Conservation (phyloP, 2,888 invertebrate species). For the Ferdinandea cuprea region DNA sequence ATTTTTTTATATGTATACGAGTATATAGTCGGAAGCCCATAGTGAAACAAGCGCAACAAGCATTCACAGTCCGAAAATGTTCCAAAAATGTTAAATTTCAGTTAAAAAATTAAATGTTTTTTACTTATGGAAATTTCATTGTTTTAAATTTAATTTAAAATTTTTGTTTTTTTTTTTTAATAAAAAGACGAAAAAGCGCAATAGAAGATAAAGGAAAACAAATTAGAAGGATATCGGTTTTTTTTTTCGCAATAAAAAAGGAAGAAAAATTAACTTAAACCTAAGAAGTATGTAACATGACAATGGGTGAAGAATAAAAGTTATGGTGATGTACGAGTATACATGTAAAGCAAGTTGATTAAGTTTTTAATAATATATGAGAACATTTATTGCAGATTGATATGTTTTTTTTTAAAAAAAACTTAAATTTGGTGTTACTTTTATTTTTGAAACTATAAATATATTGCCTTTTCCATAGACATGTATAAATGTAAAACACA, state of each 20-base stretch:
- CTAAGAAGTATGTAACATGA: conserved; percentile 23
- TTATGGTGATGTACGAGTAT: conserved; percentile 38
- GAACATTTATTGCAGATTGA: conserved; percentile 12
- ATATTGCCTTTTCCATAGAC: conserved; percentile 55
- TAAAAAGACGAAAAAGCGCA: conserved; percentile 71
- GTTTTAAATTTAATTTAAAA: conserved; percentile 6
- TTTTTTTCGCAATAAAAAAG: no score
- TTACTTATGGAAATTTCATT: conserved; percentile 19
- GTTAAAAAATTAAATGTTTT: conserved; percentile 77
- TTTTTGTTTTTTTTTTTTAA: conserved; percentile 15
- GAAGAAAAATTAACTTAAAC: conserved; percentile 4
- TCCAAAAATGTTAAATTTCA: conserved; percentile 77
- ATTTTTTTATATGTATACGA: conserved; percentile 63
- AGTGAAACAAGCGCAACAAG: conserved; percentile 76
- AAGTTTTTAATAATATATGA: conserved; percentile 21
- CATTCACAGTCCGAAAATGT: conserved; percentile 76
- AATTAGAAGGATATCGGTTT: conserved; percentile 3
- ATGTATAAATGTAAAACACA: conserved; percentile 67
- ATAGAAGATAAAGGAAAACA: conserved; percentile 40
- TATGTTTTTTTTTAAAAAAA: neutral
- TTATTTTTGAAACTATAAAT: conserved; percentile 20
- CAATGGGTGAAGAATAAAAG: conserved; percentile 12
- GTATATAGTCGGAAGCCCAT: conserved; percentile 74
- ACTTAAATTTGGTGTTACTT: conserved; percentile 22
- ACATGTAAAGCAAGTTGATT: conserved; percentile 51